Evolutionary conservation across 2,797 vertebrate genomes (phyloP).

Genomic region (Mus caroli): DNA sequence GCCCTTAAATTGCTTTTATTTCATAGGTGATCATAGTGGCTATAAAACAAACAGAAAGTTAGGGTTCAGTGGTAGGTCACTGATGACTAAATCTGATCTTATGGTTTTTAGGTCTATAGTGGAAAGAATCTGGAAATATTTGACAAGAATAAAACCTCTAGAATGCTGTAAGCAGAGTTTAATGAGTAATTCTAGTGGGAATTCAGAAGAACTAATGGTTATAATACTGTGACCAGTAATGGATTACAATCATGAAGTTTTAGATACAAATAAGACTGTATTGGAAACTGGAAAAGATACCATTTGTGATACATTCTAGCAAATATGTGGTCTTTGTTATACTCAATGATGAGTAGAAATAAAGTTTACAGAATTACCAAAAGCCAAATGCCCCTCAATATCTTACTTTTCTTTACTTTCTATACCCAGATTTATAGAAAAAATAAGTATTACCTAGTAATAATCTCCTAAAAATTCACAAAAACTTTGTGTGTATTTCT

Average conservation of each 20-base stretch:
- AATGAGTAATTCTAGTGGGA: not conserved
- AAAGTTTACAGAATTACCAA: constrained; percentile 61
- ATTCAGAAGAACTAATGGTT: not conserved
- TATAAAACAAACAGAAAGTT: not conserved
- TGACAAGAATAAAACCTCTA: not conserved
- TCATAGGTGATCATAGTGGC: not conserved
- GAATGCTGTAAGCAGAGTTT: not conserved
- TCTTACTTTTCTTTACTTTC: constrained; percentile 24
- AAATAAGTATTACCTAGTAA: constrained; percentile 23
- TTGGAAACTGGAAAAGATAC: not conserved
- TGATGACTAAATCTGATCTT: not conserved
- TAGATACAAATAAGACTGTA: not conserved
- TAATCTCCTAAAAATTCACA: not conserved
- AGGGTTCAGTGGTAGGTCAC: not conserved
- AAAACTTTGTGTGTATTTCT: constrained; percentile 20
- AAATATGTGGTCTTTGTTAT: constrained; percentile 29
- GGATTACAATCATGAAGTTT: not conserved
- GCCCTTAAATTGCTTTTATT: not conserved
- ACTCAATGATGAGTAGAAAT: constrained; percentile 49
- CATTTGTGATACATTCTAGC: not conserved
- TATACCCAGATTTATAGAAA: not conserved
- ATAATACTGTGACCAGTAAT: not conserved
- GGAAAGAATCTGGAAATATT: not conserved
- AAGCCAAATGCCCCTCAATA: constrained; percentile 39
- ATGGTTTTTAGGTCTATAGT: not conserved